Base-by-base conservation (phyloP, 1,140 invertebrate species). In the Bombus sylvicola region DNA sequence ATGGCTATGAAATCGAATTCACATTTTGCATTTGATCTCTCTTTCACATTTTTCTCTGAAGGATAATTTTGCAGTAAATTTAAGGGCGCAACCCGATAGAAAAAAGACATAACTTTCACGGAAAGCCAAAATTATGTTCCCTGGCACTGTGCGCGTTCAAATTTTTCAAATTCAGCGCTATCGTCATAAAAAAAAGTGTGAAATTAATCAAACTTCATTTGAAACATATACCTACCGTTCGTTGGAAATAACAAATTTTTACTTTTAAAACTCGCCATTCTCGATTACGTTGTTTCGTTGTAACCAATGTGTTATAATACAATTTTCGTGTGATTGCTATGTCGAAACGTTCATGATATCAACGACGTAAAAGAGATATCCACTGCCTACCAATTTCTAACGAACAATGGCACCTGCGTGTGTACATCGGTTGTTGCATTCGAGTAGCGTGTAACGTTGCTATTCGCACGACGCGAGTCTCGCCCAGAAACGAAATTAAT, bases 401-500 rank as follows among this genome's bases (percentile, higher is more conserved):
- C 8, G 57, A 22, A 85, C 72, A 74, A 68, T n/a, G 62, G 22
- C 39, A 39, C n/a, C 25, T 10, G 13, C 15, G 22, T 9, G 39
- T 5, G 13, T 41, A 41, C 37, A 41, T 13, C 25, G 28, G 43
- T 83, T 47, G 69, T 75, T 81, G 37, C 34, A 22, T 82, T 66
- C 78, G 41, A 81, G 62, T 62, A 59, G 12, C 25, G 9, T n/a
- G 41, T 82, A 75, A 83, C 57, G 59, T 64, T 15, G 1, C 13
- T 64, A 41, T 74, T 66, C 9, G 37, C 25, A 2, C 13, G 64
- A 76, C 77, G 57, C 37, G 41, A 28, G n/a, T n/a, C 73, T 74
- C 37, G 77, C 39, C 34, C 57, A 41, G 34, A 47, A 88, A 88
- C 81, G 15, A 71, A 85, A 83, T 88, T 89, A 85, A 85, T 77